These are phyloP conservation scores for Pitta sordida DNA, from an alignment of 2,113 vertebrate genomes.

Conservation along the genomic window DNA sequence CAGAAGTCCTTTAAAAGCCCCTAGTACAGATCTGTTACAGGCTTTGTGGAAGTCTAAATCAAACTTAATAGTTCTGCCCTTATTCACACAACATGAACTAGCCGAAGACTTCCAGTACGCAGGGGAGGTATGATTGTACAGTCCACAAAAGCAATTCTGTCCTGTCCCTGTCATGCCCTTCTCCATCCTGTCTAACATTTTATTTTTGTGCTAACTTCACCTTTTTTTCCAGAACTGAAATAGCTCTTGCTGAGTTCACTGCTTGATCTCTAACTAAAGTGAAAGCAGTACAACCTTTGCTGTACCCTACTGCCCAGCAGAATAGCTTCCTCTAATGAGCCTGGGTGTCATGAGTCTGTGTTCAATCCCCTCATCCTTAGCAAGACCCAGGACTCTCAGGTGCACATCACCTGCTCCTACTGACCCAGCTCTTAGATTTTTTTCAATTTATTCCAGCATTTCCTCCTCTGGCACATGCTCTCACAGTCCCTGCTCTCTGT, in stretches of 20 bases:
- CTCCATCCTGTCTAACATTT: neutral
- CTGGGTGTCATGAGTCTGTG: neutral
- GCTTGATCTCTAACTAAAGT: neutral
- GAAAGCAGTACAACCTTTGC: neutral
- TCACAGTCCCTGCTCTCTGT: neutral
- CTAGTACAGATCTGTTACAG: neutral
- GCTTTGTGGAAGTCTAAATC: neutral
- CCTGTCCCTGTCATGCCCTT: neutral
- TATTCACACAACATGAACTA: neutral
- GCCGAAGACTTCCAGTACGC: neutral
- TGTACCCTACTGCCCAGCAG: neutral
- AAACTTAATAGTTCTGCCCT: neutral
- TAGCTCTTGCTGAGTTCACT: neutral
- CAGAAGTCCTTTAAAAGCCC: neutral
- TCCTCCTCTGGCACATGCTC: constrained; percentile 8
- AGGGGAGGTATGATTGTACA: neutral
- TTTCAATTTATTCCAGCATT: constrained; percentile 6
- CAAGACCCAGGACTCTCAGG: neutral
- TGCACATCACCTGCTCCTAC: constrained; percentile 45
- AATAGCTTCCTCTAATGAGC: neutral
- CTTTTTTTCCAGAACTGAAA: neutral
- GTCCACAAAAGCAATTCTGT: neutral
- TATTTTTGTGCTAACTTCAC: neutral
- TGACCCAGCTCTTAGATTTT: neutral
- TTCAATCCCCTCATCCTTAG: neutral